phyloP scores from a whole-genome alignment of 2,113 vertebrate genomes.

The Macheiramphus alcinus region DNA sequence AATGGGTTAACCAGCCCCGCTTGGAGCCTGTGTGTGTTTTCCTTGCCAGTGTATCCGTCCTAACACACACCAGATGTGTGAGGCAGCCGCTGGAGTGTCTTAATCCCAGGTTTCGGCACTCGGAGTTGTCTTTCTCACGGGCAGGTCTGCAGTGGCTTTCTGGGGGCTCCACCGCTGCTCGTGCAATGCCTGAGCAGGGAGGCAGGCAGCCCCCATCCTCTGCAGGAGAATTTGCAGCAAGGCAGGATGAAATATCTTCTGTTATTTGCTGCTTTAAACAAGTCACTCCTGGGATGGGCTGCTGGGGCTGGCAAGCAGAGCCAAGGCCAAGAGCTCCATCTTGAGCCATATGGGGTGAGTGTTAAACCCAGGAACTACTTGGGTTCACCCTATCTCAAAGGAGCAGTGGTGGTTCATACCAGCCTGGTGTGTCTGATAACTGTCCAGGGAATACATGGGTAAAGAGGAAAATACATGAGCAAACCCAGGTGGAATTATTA shows the following conservation, averaged over 20 bases:
- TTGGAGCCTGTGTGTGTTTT: slow-evolving; percentile 26
- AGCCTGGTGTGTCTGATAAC: neutral
- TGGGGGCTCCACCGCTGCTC: neutral
- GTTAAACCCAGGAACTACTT: neutral
- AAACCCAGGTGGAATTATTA: neutral
- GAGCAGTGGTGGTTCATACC: neutral
- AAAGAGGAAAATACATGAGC: neutral
- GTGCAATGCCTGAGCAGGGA: neutral
- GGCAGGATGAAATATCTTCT: neutral
- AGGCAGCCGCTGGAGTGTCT: slow-evolving; percentile 32
- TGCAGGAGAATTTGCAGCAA: neutral
- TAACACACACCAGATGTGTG: slow-evolving; percentile 66
- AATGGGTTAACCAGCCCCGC: slow-evolving; percentile 39
- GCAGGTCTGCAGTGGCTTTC: neutral
- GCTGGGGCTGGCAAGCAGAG: neutral
- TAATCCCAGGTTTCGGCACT: slow-evolving; percentile 46
- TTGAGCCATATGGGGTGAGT: neutral
- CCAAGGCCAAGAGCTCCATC: neutral
- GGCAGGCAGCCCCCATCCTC: neutral
- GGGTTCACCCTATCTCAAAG: neutral
- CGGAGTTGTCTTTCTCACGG: neutral
- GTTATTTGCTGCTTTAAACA: neutral
- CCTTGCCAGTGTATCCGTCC: slow-evolving; percentile 1
- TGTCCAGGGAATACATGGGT: neutral
- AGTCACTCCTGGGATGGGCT: neutral